These are phyloP conservation scores for Parazoanthus swiftii DNA, from an alignment of 92 coral and sea anemone genomes.

Conservation along the genomic window DNA sequence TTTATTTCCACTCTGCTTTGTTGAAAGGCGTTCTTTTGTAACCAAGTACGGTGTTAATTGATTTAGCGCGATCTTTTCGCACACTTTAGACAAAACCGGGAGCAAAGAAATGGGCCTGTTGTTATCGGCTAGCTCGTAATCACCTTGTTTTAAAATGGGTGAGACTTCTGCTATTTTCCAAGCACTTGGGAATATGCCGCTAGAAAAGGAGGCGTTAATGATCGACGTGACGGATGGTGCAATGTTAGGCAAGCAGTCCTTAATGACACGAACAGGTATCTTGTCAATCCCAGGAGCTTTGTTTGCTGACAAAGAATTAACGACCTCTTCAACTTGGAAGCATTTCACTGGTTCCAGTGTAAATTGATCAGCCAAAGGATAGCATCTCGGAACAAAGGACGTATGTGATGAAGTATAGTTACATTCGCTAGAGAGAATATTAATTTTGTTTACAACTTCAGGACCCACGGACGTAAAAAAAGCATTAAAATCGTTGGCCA, in stretches of 20 bases:
- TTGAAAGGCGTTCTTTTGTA: constrained; percentile 33
- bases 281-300: neutral
- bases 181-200: neutral
- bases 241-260: too few species aligned
- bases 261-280: too few species aligned
- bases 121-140: constrained; percentile 31
- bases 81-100: constrained; percentile 33
- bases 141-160: constrained; percentile 23
- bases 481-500: neutral
- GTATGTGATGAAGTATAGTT: too few species aligned
- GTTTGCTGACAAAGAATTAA: neutral
- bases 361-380: neutral
- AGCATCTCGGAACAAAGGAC: too few species aligned
- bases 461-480: too few species aligned
- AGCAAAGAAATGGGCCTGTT: constrained; percentile 39
- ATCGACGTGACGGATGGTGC: too few species aligned
- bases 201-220: constrained; percentile 8
- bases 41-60: constrained; percentile 42
- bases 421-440: too few species aligned
- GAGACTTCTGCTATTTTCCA: constrained; percentile 40
- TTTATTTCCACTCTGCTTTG: constrained; percentile 51
- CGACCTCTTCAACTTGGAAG: neutral
- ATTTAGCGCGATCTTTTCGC: constrained; percentile 36
- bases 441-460: too few species aligned
- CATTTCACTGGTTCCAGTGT: neutral